A percentile compares a stretch with the other conserved stretches of the same genome.
Conservation (phyloP, 2,113 vertebrate species). For the Macquaria ambigua region DNA sequence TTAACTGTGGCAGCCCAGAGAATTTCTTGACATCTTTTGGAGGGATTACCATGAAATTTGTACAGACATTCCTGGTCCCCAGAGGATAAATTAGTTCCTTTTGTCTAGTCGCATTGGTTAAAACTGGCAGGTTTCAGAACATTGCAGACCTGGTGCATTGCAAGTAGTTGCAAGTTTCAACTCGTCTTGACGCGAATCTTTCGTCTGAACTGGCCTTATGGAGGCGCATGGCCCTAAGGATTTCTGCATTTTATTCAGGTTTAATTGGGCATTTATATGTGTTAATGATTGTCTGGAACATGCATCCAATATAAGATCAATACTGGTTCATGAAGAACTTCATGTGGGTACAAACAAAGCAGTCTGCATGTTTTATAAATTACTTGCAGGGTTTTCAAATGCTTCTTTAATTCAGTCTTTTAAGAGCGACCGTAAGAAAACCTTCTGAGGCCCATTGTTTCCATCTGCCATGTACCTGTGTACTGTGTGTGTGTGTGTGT, state of each 20-base stretch:
- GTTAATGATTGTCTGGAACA: conserved; percentile 21
- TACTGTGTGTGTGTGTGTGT: not conserved
- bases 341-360: not conserved
- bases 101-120: no score
- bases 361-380: conserved; percentile 19
- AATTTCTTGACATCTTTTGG: not conserved
- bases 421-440: not conserved
- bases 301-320: conserved; percentile 19
- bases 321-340: conserved; percentile 16
- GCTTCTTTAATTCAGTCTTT: not conserved
- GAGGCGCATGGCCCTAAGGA: not conserved
- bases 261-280: conserved; percentile 14
- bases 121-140: no score
- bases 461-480: conserved; percentile 32
- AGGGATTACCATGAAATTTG: not conserved
- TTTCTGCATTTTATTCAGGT: not conserved
- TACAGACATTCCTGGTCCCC: not conserved
- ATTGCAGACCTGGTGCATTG: no score
- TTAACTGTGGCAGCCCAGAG: not conserved
- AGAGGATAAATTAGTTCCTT: no score
- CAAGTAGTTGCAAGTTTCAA: no score
- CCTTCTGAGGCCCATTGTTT: conserved; percentile 47
- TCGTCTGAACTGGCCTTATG: no score
- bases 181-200: no score
- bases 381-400: conserved; percentile 3